Evolutionary conservation across 2,888 invertebrate genomes (phyloP), one percentile per base, ranked within the genome.

Genomic region (Drosophila neotestacea): DNA sequence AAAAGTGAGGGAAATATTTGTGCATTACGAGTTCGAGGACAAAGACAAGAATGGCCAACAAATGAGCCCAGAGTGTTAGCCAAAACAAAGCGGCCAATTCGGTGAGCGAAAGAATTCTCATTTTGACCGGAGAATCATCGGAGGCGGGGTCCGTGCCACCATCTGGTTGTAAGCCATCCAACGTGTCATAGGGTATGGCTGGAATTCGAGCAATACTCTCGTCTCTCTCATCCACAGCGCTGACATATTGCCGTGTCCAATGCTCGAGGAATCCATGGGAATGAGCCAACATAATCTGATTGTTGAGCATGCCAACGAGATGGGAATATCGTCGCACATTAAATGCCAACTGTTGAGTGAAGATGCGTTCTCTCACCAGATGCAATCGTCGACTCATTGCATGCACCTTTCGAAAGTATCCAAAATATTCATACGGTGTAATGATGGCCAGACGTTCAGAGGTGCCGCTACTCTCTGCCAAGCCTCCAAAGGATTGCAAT

Each of bases 371-470:
- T 4, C 70, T 64, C 1, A 90, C 90, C 73, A 90, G 10, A 56
- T 90, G 90, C 75, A 90, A 58, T 1, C 73, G 70, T 0, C 75
- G 79, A 42, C 79, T 79, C 65, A 75, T 75, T 4, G 70, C 52
- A 36, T 88, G 72, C 27, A 70, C 73, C 52, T 84, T 85, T 22
- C 79, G 79, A 51, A 85, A 91, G 63, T 81, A 88, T 0, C 89
- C 90, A 58, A 86, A 91, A 63, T 88, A 90, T 11, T 91, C 91
- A 55, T 88, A 88, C 0, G 89, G 90, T 6, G 87, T 81, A 0
- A 91, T 72, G 6, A 90, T 77, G 4, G 90, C 91, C 48, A 77
- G 59, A 0, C 81, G 81, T 9, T 66, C 28, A 1, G 60, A 22
- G 3, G 51, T 71, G 39, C 85, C 85, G 4, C 69, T 75, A 4